Base-by-base conservation (phyloP, 2,113 vertebrate species). In the Meleagris gallopavo region DNA sequence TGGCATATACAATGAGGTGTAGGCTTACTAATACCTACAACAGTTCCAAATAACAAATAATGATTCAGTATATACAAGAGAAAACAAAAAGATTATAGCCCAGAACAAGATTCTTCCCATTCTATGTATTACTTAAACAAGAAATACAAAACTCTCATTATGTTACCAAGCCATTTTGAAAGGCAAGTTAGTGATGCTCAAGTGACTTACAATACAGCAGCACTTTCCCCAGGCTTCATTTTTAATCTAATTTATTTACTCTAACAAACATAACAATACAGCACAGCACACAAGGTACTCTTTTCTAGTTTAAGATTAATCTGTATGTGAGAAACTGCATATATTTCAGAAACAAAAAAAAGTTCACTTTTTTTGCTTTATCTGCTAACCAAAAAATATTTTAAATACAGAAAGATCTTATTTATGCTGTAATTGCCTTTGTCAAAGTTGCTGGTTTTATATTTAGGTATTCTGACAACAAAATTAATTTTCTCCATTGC, bases 221-320 rank as follows among this genome's bases (percentile, higher is more conserved):
- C 48, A 65, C n/a, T 76, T 77, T 83, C 61, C 29, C n/a, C 48
- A 85, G 82, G 55, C 36, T 87, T 94, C 11, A 67, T 83, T 89
- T 76, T 91, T 36, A 64, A 86, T 83, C 40, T 52, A 71, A 94
- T 79, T 89, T 86, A 72, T 92, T 91, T 93, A 78, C 76, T 87
- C 34, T 52, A 86, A 74, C 29, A 82, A 54, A 7, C n/a, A 19
- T 32, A 90, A 9, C 18, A 32, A 65, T 20, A 36, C 30, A 82
- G 45, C 20, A 36, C 30, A 82, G 45, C 20, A 82, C 30, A 24
- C n/a, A 94, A 55, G 25, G 29, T n/a, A 78, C 38, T 55, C 3
- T 81, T 85, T 89, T 69, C n/a, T 14, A 70, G 45, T 74, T 76
- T 83, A 79, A 86, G 46, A 29, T 64, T 25, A 64, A 17, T 6